Evolutionary conservation across 2,797 vertebrate genomes (phyloP).

Genomic region (Percopsis omiscomaycus): DNA sequence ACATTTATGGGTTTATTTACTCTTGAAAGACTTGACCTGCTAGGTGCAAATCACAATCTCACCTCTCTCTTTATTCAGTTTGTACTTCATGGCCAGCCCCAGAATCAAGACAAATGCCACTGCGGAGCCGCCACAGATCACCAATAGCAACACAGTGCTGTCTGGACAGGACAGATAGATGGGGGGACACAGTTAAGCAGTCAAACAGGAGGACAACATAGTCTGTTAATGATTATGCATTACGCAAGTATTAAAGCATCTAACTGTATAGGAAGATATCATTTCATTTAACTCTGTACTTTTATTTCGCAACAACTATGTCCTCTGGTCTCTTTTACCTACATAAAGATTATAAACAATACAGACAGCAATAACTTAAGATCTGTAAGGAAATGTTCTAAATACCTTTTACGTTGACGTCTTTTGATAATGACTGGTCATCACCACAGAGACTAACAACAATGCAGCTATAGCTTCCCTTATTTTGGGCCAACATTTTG

Average conservation of each 20-base stretch:
- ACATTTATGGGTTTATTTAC: no score
- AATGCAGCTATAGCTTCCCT: conserved; percentile 36
- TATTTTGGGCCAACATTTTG: accelerated
- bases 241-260: no score
- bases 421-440: background rate
- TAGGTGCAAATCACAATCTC: conserved; percentile 21
- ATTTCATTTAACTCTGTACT: no score
- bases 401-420: conserved; percentile 37
- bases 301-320: no score
- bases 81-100: conserved; percentile 52
- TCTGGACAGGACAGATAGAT: conserved; percentile 23
- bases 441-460: background rate
- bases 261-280: no score
- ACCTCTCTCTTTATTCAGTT: conserved; percentile 58
- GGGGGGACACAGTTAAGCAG: conserved; percentile 2
- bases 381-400: conserved; percentile 9
- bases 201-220: background rate
- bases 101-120: conserved; percentile 47
- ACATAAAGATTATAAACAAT: background rate
- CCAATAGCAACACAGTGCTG: conserved; percentile 9
- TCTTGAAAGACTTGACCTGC: no score
- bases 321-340: no score
- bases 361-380: background rate
- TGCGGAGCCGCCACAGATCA: conserved; percentile 54
- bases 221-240: no score